phyloP scores from a whole-genome alignment of 2,888 invertebrate species.

The Dichetophora obliterata region DNA sequence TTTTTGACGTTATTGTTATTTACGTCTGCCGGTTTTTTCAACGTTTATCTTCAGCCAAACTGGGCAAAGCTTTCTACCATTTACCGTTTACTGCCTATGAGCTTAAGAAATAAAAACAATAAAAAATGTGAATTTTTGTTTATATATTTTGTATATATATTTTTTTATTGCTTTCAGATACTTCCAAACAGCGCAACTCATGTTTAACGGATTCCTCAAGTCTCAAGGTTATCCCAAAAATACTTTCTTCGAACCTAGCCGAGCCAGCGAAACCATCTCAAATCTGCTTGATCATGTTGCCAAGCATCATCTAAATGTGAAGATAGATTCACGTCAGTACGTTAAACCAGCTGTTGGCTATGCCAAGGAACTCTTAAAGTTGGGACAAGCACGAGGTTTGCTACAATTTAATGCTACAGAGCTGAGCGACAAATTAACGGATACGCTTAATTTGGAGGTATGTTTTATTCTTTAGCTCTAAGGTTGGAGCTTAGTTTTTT shows the following conservation, averaged over 20 bases:
- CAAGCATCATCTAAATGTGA: conserved; percentile 78
- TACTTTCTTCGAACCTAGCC: conserved; percentile 77
- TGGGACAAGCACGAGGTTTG: conserved; percentile 79
- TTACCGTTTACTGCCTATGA: no score
- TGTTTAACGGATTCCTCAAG: conserved; percentile 82
- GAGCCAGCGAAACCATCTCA: conserved; percentile 80
- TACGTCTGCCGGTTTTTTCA: no score
- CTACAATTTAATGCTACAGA: conserved; percentile 79
- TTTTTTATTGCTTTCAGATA: conserved; percentile 72
- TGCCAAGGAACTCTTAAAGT: conserved; percentile 77
- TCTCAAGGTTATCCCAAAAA: conserved; percentile 81
- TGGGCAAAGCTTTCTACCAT: no score
- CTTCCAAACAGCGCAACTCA: conserved; percentile 76
- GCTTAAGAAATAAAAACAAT: no score
- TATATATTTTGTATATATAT: conserved; percentile 2
- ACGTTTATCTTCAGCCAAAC: no score
- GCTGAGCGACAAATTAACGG: conserved; percentile 81
- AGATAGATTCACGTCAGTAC: conserved; percentile 80
- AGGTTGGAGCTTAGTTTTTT: no score
- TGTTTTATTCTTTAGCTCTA: conserved; percentile 36
- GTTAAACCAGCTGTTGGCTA: conserved; percentile 83
- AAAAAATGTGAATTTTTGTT: no score
- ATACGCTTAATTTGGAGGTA: conserved; percentile 83
- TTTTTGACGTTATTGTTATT: no score
- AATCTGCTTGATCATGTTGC: conserved; percentile 78